Base-by-base conservation (phyloP, 1,140 invertebrate species). In the Pygmarrhopalites habei region DNA sequence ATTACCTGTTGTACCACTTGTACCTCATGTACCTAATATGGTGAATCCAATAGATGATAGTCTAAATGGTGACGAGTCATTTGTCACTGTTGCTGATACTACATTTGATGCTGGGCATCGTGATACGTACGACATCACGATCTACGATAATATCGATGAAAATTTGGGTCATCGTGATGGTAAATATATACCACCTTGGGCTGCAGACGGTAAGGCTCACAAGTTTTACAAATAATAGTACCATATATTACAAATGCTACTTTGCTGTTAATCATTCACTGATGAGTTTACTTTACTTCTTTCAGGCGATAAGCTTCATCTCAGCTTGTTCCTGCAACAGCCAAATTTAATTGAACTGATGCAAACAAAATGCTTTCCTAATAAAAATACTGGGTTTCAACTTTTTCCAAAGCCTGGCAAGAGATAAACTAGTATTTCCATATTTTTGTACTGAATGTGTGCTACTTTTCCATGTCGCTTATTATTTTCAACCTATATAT, bases 111-210 rank as follows among this genome's bases (percentile, higher is more conserved):
- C 49, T 52, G 4, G n/a, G 23, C 7, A 43, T 46, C 28, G 47
- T 12, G 59, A 39, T 32, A 51, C 55, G 14, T 65, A 65, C 23
- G 63, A 65, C 29, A 65, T 65, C n/a, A 65, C 63, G 7, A n/a
- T 53, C 21, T 59, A 59, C 39, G 57, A 65, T 35, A 58, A 59
- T 19, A 41, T 65, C 17, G 58, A 65, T 44, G 63, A 65, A 25
- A 46, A 65, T 44, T n/a, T 60, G 29, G 32, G 35, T 14, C 63
- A 65, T 26, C 44, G 63, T 7, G 63, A 59, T 55, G 60, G 60
- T 23, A 65, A 65, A 44, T 29, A 7, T 15, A 44, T 65, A 4
- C 63, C 63, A 19, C 7, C 12, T 15, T 65, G 63, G 63, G 63
- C 63, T 5, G 23, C n/a, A 5, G 51, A 65, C 23, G 32, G 62